Conservation (phyloP, 1,140 invertebrate genomes). For the Eufriesea mexicana region DNA sequence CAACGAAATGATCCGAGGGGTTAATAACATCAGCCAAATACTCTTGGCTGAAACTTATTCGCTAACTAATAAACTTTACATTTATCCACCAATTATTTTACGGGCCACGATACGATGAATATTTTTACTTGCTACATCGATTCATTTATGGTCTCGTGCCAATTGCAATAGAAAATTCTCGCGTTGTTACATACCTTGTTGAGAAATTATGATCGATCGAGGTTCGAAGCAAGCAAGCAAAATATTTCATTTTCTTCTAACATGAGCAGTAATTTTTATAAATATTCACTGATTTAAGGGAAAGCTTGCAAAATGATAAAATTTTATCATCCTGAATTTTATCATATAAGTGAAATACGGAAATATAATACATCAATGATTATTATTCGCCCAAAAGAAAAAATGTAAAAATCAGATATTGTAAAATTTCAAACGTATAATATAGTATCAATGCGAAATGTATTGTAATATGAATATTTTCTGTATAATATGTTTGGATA, state of each 20-base stretch:
- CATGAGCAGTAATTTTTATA: neutral
- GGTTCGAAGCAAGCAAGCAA: constrained; percentile 49
- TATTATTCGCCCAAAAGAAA: no score
- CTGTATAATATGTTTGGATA: constrained; percentile 9
- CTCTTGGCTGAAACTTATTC: constrained; percentile 38
- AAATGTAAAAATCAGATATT: no score
- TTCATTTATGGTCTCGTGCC: constrained; percentile 65
- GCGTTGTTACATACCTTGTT: constrained; percentile 1
- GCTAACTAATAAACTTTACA: constrained; percentile 53
- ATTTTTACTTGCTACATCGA: constrained; percentile 35
- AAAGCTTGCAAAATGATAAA: neutral
- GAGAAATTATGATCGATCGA: constrained; percentile 47
- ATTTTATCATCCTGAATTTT: neutral
- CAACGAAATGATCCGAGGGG: constrained; percentile 57
- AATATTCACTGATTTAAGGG: neutral
- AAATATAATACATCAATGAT: neutral
- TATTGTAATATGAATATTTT: neutral
- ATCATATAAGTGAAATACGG: constrained; percentile 23
- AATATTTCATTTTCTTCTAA: constrained; percentile 1
- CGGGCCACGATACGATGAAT: constrained; percentile 75
- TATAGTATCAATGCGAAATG: no score
- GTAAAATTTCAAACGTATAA: no score
- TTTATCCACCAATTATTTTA: constrained; percentile 63
- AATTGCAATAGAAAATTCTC: constrained; percentile 30
- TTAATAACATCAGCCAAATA: constrained; percentile 43